Conservation (phyloP, 2,888 invertebrate species). For the Cinara cedri region DNA sequence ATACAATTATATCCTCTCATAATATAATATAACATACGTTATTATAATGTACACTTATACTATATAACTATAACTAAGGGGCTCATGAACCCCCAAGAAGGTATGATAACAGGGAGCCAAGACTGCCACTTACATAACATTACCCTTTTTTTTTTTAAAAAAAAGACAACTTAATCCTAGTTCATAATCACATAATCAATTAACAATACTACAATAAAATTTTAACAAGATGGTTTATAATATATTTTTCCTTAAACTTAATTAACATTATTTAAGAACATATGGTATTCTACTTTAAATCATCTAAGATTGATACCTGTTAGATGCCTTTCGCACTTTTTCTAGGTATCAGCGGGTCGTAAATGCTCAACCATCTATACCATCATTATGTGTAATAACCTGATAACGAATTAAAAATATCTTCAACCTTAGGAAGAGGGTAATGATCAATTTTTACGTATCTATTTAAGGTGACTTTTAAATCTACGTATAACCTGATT, state of each 20-base stretch:
- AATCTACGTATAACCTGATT: background rate
- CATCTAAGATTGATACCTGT: background rate
- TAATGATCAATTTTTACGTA: background rate
- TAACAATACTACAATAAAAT: too few species aligned
- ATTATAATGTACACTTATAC: too few species aligned
- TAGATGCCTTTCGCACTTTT: background rate
- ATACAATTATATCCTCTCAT: too few species aligned
- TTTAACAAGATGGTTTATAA: background rate
- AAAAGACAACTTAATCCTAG: background rate
- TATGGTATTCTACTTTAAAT: background rate
- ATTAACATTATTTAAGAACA: conserved; percentile 15
- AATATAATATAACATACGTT: too few species aligned
- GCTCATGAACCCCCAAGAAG: too few species aligned
- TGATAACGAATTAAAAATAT: background rate
- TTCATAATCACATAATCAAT: background rate
- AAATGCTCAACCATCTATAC: background rate
- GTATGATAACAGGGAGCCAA: too few species aligned
- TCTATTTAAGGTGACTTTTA: background rate
- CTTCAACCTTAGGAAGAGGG: background rate
- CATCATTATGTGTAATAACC: background rate
- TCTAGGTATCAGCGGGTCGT: background rate
- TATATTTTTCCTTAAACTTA: background rate
- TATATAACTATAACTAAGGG: too few species aligned
- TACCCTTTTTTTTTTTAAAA: background rate
- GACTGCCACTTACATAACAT: background rate